Evolutionary conservation across 2,888 invertebrate species (phyloP), one percentile per base, ranked within the genome.

Genomic region (Zele albiditarsus): DNA sequence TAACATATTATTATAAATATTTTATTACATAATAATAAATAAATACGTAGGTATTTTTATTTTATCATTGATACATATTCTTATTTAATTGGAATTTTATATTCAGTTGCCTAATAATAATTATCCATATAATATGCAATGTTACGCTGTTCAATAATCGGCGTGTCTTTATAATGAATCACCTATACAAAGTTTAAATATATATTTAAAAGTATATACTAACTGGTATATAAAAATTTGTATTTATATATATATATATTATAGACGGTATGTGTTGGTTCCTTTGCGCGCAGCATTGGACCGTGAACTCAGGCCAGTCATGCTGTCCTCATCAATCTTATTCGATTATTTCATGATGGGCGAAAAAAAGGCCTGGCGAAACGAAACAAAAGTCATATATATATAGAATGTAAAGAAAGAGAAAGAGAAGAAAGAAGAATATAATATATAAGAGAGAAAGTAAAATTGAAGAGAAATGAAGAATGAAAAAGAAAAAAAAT

Each of bases 311-410:
- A 80, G 83, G 83, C 82, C 83, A 88, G 89, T 89, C 89, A 89
- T 83, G 85, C 84, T 81, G 85, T 82, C 85, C 88, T 89, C 89
- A 89, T 89, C 89, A 88, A 89, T 89, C 89, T 89, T 89, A 86
- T 89, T 89, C 89, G 89, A 89, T 89, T 89, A 89, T 89, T 89
- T 84, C 87, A 83, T 86, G 89, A 89, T 88, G 89, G 87, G 84
- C 84, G 86, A 84, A 84, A 84, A 87, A 84, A 84, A 84, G 78
- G 79, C 74, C 77, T 38, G 74, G 79, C 75, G 49, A 80, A 79
- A 80, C 77, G 74, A 80, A 79, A 80, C 79, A 80, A 80, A 79
- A 78, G 79, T 75, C 57, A 65, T 38, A 68, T 65, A 68, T 73
- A 76, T 75, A 20, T 25, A 16, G 5, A 23, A 27, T 73, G 49